phyloP scores from a whole-genome alignment of 1,140 invertebrate species.

The Papilio helenus region DNA sequence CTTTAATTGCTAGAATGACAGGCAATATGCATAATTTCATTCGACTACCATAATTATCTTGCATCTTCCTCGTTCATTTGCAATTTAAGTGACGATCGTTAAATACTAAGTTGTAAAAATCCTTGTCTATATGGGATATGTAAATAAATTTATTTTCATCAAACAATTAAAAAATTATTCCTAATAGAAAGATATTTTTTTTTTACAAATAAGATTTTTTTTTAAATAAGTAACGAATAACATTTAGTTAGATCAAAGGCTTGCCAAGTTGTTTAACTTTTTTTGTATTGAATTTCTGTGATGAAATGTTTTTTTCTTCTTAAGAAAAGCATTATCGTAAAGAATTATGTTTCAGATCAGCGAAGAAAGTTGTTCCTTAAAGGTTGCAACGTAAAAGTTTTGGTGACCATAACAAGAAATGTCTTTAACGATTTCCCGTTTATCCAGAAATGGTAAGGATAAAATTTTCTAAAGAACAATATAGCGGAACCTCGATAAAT shows the following conservation, averaged over 20 bases:
- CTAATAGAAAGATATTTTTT: too few relatives aligned
- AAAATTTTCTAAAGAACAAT: conserved; percentile 39
- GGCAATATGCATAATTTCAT: conserved; percentile 39
- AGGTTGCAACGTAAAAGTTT: conserved; percentile 18
- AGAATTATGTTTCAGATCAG: neutral
- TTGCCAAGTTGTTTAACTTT: too few relatives aligned
- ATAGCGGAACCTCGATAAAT: conserved; percentile 52
- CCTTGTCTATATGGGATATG: conserved; percentile 1
- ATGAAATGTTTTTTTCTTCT: too few relatives aligned
- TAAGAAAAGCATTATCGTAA: neutral
- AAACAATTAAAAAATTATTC: neutral
- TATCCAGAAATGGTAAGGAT: conserved; percentile 38
- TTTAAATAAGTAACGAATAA: too few relatives aligned
- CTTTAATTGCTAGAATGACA: conserved; percentile 37
- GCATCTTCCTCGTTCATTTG: conserved; percentile 38
- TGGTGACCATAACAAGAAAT: conserved; percentile 35
- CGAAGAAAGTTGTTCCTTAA: neutral
- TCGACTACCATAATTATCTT: conserved; percentile 37
- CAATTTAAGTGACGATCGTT: conserved; percentile 39
- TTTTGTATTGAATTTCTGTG: too few relatives aligned
- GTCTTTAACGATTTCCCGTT: conserved; percentile 36
- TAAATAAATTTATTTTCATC: neutral
- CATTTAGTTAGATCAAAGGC: too few relatives aligned
- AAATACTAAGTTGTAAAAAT: conserved; percentile 29
- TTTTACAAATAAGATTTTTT: too few relatives aligned